Evolutionary conservation across 2,797 vertebrate genomes (phyloP).

Genomic region (Dicrostonyx torquatus): DNA sequence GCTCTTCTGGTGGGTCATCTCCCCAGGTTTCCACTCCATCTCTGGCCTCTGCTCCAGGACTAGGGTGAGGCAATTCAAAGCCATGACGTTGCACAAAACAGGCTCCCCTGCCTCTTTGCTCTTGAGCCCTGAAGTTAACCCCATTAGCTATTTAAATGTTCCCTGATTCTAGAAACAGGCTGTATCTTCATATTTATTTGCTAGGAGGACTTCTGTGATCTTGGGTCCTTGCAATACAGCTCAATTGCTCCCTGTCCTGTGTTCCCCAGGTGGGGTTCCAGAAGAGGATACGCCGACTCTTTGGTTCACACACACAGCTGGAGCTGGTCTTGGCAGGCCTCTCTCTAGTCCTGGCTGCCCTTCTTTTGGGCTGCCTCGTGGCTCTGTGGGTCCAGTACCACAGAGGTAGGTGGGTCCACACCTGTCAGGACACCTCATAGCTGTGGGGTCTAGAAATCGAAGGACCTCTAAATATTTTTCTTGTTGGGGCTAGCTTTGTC

Average conservation of each 20-base stretch:
- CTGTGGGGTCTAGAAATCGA: not conserved
- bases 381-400: conserved; percentile 91
- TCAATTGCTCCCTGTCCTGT: conserved; percentile 29
- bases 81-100: conserved; percentile 74
- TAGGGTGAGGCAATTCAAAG: conserved; percentile 36
- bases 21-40: conserved; percentile 21
- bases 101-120: conserved; percentile 17
- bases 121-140: not conserved
- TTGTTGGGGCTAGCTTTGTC: not conserved
- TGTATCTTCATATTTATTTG: not conserved
- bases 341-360: conserved; percentile 88
- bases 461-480: not conserved
- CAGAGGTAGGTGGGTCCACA: conserved; percentile 87
- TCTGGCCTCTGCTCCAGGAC: conserved; percentile 55
- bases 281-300: conserved; percentile 88
- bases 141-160: not conserved
- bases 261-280: conserved; percentile 92
- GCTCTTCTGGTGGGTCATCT: conserved; percentile 51
- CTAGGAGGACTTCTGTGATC: not conserved
- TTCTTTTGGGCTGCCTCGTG: conserved; percentile 90
- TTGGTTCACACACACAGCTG: conserved; percentile 90
- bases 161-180: conserved; percentile 7
- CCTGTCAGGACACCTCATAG: not conserved
- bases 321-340: conserved; percentile 91
- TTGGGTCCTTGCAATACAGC: not conserved